A percentile compares a stretch with the other conserved stretches of the same genome.
These are phyloP conservation scores for Pangasianodon hypophthalmus DNA, from an alignment of 2,113 vertebrate species.

Conservation along the genomic window DNA sequence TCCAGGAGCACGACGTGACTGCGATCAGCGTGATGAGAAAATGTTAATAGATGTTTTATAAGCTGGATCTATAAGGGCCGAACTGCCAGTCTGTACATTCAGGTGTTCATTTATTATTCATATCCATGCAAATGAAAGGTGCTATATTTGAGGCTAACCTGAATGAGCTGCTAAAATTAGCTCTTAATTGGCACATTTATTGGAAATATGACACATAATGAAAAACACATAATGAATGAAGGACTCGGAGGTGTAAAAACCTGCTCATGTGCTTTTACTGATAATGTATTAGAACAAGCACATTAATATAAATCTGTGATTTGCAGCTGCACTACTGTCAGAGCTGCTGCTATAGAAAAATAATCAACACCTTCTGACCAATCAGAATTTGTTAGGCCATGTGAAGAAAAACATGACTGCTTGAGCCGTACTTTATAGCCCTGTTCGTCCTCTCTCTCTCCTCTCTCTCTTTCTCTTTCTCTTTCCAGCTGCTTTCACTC, in stretches of 20 bases:
- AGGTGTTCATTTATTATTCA: constrained; percentile 50
- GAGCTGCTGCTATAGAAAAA: background rate
- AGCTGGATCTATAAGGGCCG: background rate
- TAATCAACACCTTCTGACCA: background rate
- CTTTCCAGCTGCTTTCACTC: constrained; percentile 36
- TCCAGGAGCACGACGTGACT: constrained; percentile 18
- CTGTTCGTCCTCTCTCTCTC: background rate
- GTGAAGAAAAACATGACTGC: background rate
- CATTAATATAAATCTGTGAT: background rate
- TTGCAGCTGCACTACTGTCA: too few species aligned
- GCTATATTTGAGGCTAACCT: constrained; percentile 28
- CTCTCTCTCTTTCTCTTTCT: background rate
- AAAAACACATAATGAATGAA: constrained; percentile 41
- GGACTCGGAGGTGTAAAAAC: background rate
- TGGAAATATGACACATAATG: constrained; percentile 38
- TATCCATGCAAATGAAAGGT: constrained; percentile 43
- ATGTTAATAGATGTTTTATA: constrained; percentile 63
- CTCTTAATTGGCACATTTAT: constrained; percentile 45
- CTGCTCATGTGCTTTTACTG: background rate
- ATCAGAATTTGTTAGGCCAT: background rate
- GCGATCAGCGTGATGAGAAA: constrained; percentile 36
- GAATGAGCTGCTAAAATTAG: constrained; percentile 52
- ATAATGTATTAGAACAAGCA: background rate
- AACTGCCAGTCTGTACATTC: constrained; percentile 43
- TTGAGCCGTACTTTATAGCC: background rate